Percentiles rank a stretch among this genome's conserved stretches.
phyloP scores from a whole-genome alignment of 2,797 vertebrate species.

The Ctenosaura bakeri region DNA sequence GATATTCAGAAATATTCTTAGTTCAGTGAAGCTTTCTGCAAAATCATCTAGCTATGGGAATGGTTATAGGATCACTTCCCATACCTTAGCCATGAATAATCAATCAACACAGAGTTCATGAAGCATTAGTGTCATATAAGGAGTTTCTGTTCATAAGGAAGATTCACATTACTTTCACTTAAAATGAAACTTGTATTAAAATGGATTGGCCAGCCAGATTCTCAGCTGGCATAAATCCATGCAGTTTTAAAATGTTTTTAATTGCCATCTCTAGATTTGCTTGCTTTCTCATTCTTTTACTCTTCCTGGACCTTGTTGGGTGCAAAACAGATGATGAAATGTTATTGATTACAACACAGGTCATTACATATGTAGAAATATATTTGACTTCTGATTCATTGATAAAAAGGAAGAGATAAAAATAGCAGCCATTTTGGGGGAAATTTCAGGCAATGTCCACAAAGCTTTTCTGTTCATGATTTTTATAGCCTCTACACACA shows the following conservation, averaged over 20 bases:
- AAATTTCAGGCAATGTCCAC: not conserved
- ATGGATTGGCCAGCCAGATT: constrained; percentile 3
- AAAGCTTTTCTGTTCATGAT: not conserved
- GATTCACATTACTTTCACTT: constrained; percentile 32
- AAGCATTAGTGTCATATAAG: constrained; percentile 21
- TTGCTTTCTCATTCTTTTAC: not conserved
- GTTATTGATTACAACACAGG: constrained; percentile 10
- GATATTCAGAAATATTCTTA: constrained; percentile 16
- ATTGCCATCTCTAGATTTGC: not conserved
- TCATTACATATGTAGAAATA: not conserved
- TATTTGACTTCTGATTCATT: constrained; percentile 14
- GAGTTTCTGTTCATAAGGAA: not conserved
- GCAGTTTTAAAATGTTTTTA: not conserved
- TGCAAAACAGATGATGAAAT: not conserved
- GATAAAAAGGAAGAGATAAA: not conserved
- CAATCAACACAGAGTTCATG: not conserved
- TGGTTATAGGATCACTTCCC: constrained; percentile 3
- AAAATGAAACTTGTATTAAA: not conserved
- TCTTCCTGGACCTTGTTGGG: not conserved
- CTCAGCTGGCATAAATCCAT: constrained; percentile 2
- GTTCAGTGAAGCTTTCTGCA: constrained; percentile 35
- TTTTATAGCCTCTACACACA: not conserved
- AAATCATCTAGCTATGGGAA: constrained; percentile 36
- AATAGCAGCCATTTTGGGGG: not conserved
- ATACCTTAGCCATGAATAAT: constrained; percentile 41